Conservation (phyloP, 2,888 invertebrate genomes). For the Campoletis raptor region DNA sequence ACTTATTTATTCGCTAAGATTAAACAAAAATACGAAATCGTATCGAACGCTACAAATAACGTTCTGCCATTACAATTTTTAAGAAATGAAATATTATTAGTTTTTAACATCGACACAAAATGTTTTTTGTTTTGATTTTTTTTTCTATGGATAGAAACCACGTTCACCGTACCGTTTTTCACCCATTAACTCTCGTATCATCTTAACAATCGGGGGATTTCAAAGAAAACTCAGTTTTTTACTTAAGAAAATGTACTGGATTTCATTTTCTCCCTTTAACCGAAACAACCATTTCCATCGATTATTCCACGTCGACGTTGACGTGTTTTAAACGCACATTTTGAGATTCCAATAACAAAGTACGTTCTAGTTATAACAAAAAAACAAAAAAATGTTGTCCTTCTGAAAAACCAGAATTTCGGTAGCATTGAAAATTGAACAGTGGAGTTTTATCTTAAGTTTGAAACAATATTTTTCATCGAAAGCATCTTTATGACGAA, state of each 20-base stretch:
- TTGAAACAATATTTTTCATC: background rate
- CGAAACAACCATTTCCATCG: constrained; percentile 17
- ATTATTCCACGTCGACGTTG: background rate
- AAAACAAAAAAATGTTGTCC: background rate
- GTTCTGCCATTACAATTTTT: constrained; percentile 64
- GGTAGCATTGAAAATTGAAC: background rate
- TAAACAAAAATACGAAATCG: constrained; percentile 26
- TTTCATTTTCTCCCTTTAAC: constrained; percentile 44
- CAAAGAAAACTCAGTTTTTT: constrained; percentile 24
- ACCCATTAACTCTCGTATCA: background rate
- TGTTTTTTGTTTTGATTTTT: constrained; percentile 12
- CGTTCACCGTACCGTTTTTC: constrained; percentile 25
- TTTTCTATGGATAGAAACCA: constrained; percentile 52
- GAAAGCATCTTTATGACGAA: background rate
- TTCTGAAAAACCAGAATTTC: background rate
- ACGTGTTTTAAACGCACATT: background rate
- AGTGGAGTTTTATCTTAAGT: background rate
- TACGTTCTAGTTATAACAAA: background rate
- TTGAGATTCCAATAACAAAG: background rate
- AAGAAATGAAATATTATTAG: constrained; percentile 45
- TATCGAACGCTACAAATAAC: constrained; percentile 51
- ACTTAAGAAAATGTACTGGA: constrained; percentile 39
- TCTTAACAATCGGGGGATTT: background rate
- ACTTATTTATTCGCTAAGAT: constrained; percentile 67
- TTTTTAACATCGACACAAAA: constrained; percentile 41